Percentiles rank a stretch among this genome's conserved stretches.
Conservation (phyloP, 2,797 vertebrate species). For the Thamnophis elegans region DNA sequence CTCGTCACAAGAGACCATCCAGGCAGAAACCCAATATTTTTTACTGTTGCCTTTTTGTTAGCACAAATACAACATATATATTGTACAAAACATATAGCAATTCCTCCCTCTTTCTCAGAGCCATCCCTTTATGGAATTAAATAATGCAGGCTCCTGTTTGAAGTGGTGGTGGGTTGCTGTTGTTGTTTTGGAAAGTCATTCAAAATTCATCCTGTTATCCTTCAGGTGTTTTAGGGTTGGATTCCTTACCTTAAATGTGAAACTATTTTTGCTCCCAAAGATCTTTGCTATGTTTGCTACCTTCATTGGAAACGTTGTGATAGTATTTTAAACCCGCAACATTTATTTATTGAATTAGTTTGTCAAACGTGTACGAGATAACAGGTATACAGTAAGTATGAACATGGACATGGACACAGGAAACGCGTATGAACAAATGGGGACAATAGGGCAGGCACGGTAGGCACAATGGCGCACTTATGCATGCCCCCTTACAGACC, state of each 20-base stretch:
- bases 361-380: too few species aligned
- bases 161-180: background rate
- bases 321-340: background rate
- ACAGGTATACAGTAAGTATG: too few species aligned
- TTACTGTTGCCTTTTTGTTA: too few species aligned
- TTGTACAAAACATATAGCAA: background rate
- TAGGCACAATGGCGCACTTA: too few species aligned
- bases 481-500: too few species aligned
- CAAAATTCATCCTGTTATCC: slow-evolving; percentile 36
- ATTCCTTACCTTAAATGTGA: slow-evolving; percentile 33
- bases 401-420: too few species aligned
- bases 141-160: slow-evolving; percentile 30
- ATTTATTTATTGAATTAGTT: too few species aligned
- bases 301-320: background rate
- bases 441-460: too few species aligned
- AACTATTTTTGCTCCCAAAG: background rate
- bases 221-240: slow-evolving; percentile 30
- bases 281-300: slow-evolving; percentile 2
- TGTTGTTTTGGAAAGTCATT: slow-evolving; percentile 29
- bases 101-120: slow-evolving; percentile 9
- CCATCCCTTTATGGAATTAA: slow-evolving; percentile 11
- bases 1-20: too few species aligned
- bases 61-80: too few species aligned
- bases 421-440: too few species aligned
- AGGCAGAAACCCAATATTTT: too few species aligned